Base-by-base conservation (phyloP, 64 coral and sea anemone genomes). In the Orbicella faveolata region DNA sequence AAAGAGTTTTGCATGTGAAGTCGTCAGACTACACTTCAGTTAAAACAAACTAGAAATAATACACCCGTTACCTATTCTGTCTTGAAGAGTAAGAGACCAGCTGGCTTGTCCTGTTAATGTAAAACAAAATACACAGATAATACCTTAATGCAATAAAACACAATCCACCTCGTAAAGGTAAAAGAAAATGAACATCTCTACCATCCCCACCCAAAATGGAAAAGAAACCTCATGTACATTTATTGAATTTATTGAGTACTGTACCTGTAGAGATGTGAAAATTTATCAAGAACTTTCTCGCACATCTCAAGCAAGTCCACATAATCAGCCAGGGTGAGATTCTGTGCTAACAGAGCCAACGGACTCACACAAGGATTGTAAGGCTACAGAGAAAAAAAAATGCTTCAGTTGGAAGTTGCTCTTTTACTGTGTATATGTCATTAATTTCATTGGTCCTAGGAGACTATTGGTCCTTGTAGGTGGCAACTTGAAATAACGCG, bases 301-400 rank as follows among this genome's bases (percentile, higher is more conserved):
- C 82, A 85, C 82, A 85, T 70, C 65, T 85, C 82, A 12, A 85
- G 82, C 35, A 85, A 72, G 64, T 85, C 82, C 23, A 85, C 82
- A 52, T 85, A 85, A 85, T 85, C 82, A 73, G 63, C 64, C 37
- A 85, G 64, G 41, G 82, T 85, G 21, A 85, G 82, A 67, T 85
- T 72, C 63, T 85, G 82, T 53, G 62, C 82, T 21, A 85, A 30
- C n/a, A 85, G 39, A 21, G 82, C 82, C 82, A 85, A 85, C 0
- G 82, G 82, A 73, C 82, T 85, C 52, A 69, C 82, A 70, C 65
- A 85, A 52, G 82, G 82, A 52, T 44, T 85, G 23, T 72, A 85
- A 72, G 82, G 65, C 82, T 85, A n/a, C 7, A 85, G 15, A 30
- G 30, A 30, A 44, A 39, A n/a, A 65, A 36, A 63, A 17, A 64